phyloP scores from a whole-genome alignment of 2,113 vertebrate genomes.

The Xiphophorus couchianus region DNA sequence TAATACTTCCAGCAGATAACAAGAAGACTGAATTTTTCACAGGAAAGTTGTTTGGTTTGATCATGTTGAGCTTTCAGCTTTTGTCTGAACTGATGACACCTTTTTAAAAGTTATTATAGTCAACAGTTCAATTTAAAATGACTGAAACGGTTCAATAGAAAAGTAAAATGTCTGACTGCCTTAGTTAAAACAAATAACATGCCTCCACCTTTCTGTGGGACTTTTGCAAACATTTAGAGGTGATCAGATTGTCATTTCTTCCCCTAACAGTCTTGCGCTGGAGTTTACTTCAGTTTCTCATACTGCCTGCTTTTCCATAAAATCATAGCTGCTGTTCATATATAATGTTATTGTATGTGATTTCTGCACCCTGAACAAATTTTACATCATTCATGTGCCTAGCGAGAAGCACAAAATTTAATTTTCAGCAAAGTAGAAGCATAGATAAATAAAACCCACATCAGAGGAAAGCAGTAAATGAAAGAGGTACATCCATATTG shows the following conservation, averaged over 20 bases:
- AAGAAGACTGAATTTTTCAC: too few species aligned
- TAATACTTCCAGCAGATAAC: too few species aligned
- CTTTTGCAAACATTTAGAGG: conserved; percentile 32
- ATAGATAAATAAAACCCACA: neutral
- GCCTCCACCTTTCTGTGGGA: conserved; percentile 7
- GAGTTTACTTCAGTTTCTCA: neutral
- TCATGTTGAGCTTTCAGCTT: too few species aligned
- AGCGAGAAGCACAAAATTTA: neutral
- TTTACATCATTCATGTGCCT: neutral
- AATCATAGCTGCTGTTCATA: conserved; percentile 3
- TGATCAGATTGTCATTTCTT: conserved; percentile 28
- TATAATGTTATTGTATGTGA: neutral
- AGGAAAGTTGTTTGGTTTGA: too few species aligned
- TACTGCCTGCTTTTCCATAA: neutral
- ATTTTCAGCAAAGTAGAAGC: conserved; percentile 1
- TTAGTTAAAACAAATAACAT: conserved; percentile 7
- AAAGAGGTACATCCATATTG: neutral
- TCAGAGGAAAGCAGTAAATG: neutral
- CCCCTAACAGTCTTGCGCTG: conserved; percentile 6
- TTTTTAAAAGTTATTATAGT: neutral
- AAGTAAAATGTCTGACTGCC: neutral
- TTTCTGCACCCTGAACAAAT: conserved; percentile 13
- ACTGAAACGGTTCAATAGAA: neutral
- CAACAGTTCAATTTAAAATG: conserved; percentile 12
- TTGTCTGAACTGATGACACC: too few species aligned